These are phyloP conservation scores for Mandrillus leucophaeus DNA, from an alignment of 2,113 vertebrate genomes.

Conservation along the genomic window DNA sequence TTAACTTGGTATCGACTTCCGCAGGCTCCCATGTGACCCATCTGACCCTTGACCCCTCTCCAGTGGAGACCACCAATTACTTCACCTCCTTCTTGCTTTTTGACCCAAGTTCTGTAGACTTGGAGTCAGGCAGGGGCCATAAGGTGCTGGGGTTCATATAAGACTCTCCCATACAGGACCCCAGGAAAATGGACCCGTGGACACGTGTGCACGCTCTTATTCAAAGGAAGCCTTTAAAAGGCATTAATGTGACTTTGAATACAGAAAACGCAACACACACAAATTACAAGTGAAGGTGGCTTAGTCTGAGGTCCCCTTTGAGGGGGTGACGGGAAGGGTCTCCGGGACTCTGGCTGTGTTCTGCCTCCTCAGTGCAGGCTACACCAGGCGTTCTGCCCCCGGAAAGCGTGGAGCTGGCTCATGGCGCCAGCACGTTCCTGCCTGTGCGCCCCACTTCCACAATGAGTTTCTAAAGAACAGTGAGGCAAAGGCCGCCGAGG, in stretches of 20 bases:
- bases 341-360: not conserved
- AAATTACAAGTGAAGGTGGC: accelerated
- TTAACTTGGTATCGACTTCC: accelerated
- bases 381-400: not conserved
- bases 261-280: not conserved
- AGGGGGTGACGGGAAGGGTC: not conserved
- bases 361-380: not conserved
- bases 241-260: not conserved
- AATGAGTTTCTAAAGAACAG: too few species aligned
- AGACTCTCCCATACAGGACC: not conserved
- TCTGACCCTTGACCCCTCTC: accelerated
- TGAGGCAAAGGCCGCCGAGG: not conserved
- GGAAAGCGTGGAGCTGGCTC: not conserved
- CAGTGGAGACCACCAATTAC: not conserved
- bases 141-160: not conserved
- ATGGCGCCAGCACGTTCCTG: accelerated
- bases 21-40: accelerated
- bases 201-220: too few species aligned
- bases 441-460: accelerated
- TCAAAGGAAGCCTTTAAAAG: not conserved
- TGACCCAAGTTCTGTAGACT: not conserved
- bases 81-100: not conserved
- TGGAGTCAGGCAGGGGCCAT: accelerated
- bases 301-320: not conserved
- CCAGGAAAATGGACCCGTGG: not conserved